Percentiles rank a stretch among this genome's conserved stretches.
These are phyloP conservation scores for Plectropomus leopardus DNA, from an alignment of 2,113 vertebrate species.

Conservation along the genomic window DNA sequence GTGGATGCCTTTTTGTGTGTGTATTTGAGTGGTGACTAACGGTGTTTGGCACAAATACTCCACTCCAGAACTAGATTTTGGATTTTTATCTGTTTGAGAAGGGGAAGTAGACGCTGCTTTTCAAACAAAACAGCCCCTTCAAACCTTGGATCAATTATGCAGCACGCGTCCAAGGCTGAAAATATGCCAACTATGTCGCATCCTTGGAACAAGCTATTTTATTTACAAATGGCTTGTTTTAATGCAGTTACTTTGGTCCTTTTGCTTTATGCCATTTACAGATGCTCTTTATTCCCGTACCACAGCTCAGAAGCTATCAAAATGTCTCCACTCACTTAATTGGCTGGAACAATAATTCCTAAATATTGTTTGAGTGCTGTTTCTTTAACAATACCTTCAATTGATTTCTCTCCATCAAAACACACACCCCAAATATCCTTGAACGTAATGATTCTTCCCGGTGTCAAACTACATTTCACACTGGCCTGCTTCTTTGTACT, in stretches of 20 bases:
- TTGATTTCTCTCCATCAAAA: slow-evolving; percentile 28
- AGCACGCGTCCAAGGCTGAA: not conserved
- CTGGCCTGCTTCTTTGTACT: not conserved
- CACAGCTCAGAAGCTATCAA: not conserved
- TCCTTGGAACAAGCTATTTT: not conserved
- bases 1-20: not conserved
- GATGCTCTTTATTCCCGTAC: not conserved
- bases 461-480: not conserved
- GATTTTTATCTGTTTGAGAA: not conserved
- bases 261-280: too few relatives aligned
- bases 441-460: slow-evolving; percentile 13
- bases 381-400: slow-evolving; percentile 11
- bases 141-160: not conserved
- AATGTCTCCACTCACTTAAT: not conserved
- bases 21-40: not conserved
- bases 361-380: not conserved
- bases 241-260: not conserved
- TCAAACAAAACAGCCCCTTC: slow-evolving; percentile 1
- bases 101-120: not conserved
- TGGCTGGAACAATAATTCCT: not conserved
- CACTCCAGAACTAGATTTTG: not conserved
- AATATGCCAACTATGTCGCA: slow-evolving; percentile 4
- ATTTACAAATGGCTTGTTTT: not conserved
- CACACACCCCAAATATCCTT: slow-evolving; percentile 18
- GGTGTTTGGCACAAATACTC: not conserved